Conservation (phyloP, 2,113 vertebrate species). For the Sigmodon hispidus region DNA sequence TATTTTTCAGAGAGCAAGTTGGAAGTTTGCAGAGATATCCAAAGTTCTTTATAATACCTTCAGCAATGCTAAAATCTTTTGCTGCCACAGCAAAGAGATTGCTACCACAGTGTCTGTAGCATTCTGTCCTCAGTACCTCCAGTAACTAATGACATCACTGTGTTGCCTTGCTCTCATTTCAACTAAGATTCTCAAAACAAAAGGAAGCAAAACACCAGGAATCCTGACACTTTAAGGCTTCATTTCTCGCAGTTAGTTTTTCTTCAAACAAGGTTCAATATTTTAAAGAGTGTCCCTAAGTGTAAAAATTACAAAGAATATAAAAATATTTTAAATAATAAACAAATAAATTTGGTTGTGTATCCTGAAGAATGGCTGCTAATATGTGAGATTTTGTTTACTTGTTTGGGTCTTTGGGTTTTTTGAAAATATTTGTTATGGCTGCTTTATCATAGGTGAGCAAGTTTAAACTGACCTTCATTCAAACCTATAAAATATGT, state of each 20-base stretch:
- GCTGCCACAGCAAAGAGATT: neutral
- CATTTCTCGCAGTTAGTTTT: neutral
- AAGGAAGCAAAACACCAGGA: neutral
- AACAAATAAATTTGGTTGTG: neutral
- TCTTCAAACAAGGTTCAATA: neutral
- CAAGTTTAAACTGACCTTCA: neutral
- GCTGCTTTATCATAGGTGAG: neutral
- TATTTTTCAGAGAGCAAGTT: neutral
- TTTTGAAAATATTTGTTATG: neutral
- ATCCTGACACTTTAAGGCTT: no score
- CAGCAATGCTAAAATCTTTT: neutral
- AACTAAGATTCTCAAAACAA: neutral
- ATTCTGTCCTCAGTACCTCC: no score
- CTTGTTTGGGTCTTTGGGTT: neutral
- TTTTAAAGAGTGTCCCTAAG: neutral
- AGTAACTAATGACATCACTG: neutral
- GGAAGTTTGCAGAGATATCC: fast-evolving
- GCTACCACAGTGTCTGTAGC: no score
- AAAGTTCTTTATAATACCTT: no score
- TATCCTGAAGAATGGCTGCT: no score
- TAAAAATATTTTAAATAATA: neutral
- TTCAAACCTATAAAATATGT: neutral
- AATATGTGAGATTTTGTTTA: neutral
- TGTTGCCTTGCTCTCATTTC: neutral
- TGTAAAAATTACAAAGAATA: neutral